These are phyloP conservation scores for Cheilosia vulpina DNA, from an alignment of 2,888 invertebrate genomes.

Conservation along the genomic window DNA sequence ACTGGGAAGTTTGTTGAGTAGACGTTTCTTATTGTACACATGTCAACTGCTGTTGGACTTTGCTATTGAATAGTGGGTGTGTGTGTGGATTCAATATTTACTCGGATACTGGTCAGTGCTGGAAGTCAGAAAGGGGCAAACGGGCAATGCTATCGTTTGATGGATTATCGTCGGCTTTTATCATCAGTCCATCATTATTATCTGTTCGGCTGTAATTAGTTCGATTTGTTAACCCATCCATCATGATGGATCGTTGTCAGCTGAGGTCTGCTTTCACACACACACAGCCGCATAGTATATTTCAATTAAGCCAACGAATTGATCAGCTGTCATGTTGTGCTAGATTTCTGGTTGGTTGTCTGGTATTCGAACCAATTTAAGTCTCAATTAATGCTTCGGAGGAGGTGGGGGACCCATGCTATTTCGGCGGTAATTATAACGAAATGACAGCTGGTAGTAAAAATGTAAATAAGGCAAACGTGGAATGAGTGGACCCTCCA, in stretches of 20 bases:
- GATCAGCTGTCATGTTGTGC: neutral
- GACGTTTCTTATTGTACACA: neutral
- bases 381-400: neutral
- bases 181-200: neutral
- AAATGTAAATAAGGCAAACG: no score
- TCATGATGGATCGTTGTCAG: no score
- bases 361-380: neutral
- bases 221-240: no score
- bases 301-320: neutral
- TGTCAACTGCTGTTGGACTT: neutral
- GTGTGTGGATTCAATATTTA: neutral
- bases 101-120: neutral
- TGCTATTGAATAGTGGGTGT: neutral
- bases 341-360: neutral
- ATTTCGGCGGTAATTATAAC: no score
- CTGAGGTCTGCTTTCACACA: no score
- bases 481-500: no score
- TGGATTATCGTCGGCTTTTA: neutral
- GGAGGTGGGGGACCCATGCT: no score
- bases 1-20: neutral
- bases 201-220: no score
- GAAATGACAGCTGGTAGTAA: no score
- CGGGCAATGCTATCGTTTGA: neutral
- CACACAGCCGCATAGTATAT: neutral
- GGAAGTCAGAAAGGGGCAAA: neutral